A percentile compares a stretch with the other conserved stretches of the same genome.
phyloP scores from a whole-genome alignment of 2,888 invertebrate species.

The Trileptium ribeirensis region DNA sequence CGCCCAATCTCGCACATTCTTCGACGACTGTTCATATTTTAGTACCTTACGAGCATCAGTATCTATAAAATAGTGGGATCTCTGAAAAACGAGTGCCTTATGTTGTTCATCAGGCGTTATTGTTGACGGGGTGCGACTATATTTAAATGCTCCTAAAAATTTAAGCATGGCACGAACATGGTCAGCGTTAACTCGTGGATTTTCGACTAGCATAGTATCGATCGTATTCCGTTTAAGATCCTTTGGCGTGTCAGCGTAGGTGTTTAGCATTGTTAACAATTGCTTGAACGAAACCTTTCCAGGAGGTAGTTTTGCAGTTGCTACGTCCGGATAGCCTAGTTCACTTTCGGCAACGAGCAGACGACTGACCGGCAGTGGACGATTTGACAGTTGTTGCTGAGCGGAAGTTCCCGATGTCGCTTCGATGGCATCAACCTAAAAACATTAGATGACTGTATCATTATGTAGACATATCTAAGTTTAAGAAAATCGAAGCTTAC shows the following conservation, averaged over 20 bases:
- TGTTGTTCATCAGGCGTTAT: no score
- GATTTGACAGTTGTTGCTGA: no score
- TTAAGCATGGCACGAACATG: background rate
- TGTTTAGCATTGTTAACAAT: background rate
- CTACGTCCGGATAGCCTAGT: background rate
- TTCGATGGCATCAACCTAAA: background rate
- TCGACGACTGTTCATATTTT: no score
- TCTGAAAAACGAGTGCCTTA: no score
- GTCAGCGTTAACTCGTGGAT: background rate
- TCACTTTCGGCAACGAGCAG: background rate
- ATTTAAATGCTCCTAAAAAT: background rate
- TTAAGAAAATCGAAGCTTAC: no score
- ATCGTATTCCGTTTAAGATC: background rate
- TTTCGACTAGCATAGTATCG: background rate
- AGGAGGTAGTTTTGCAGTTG: background rate
- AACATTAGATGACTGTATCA: no score
- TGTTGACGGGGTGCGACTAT: no score
- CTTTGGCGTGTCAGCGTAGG: background rate
- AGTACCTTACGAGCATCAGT: no score
- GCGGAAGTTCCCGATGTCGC: background rate
- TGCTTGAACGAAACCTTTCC: background rate
- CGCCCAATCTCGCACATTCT: background rate
- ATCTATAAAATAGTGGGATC: no score
- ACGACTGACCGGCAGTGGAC: background rate
- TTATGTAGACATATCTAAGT: no score